Conservation (phyloP, 2,888 invertebrate genomes). For the Beris morrisii region DNA sequence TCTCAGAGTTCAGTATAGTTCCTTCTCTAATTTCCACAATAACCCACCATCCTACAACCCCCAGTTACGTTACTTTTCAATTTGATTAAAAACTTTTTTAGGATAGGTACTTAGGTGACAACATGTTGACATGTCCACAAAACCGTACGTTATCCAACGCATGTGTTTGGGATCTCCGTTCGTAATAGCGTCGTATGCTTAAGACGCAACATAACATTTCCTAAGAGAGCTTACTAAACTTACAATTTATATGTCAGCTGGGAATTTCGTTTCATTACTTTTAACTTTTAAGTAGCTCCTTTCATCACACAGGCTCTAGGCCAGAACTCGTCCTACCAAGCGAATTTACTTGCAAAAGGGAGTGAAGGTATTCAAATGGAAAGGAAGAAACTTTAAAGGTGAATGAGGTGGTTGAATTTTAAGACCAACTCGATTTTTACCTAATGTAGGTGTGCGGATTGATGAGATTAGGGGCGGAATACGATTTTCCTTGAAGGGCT, state of each 20-base stretch:
- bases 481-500: too few relatives aligned
- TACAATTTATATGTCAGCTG: constrained; percentile 17
- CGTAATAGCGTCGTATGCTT: too few relatives aligned
- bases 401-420: too few relatives aligned
- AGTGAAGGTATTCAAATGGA: not conserved
- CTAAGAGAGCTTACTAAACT: constrained; percentile 12
- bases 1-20: too few relatives aligned
- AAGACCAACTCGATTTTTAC: too few relatives aligned
- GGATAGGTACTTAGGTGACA: constrained; percentile 11
- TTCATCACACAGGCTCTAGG: not conserved
- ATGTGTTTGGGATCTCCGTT: too few relatives aligned
- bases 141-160: constrained; percentile 9
- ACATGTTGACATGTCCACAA: constrained; percentile 22
- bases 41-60: too few relatives aligned
- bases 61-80: constrained; percentile 16
- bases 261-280: constrained; percentile 20
- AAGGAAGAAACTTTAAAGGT: too few relatives aligned
- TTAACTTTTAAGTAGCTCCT: not conserved
- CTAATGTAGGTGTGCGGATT: too few relatives aligned
- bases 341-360: constrained; percentile 19
- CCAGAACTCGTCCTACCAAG: not conserved
- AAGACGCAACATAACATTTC: constrained; percentile 2
- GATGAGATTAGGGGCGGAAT: too few relatives aligned
- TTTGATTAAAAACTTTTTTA: constrained; percentile 27
- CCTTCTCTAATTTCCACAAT: too few relatives aligned